phyloP scores from a whole-genome alignment of 2,113 vertebrate species.

The Glareola pratincola region DNA sequence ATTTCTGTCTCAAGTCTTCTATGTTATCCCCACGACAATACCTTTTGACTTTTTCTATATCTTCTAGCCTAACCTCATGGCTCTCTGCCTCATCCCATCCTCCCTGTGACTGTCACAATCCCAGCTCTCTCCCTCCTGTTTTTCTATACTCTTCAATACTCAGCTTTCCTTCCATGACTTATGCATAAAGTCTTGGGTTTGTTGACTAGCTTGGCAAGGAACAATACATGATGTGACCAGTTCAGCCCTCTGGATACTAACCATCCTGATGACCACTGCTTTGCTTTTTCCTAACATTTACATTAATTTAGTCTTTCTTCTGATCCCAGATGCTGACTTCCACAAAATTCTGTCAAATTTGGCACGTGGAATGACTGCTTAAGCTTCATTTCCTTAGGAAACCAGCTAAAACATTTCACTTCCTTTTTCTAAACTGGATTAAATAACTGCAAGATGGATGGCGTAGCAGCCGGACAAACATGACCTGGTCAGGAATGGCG shows the following conservation, averaged over 20 bases:
- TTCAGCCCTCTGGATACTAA: neutral
- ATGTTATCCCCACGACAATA: neutral
- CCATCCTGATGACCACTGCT: neutral
- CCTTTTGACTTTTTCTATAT: fast-evolving
- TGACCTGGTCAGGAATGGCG: conserved; percentile 41
- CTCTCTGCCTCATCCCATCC: neutral
- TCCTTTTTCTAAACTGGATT: conserved; percentile 35
- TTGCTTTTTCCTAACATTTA: neutral
- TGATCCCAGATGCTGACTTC: conserved; percentile 11
- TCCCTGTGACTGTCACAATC: neutral
- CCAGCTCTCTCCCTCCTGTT: neutral
- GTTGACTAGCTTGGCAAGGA: neutral
- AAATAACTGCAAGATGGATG: conserved; percentile 24
- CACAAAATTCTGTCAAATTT: conserved; percentile 9
- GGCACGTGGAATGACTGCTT: conserved; percentile 16
- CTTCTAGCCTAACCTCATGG: neutral
- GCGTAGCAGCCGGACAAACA: conserved; percentile 32
- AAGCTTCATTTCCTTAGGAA: conserved; percentile 65
- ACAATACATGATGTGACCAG: fast-evolving
- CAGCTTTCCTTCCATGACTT: neutral
- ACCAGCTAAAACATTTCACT: conserved; percentile 40
- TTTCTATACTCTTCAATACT: neutral
- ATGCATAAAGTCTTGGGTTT: neutral
- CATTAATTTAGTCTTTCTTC: neutral
- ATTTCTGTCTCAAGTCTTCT: neutral